phyloP scores from a whole-genome alignment of 2,797 vertebrate species.

The Leucoraja ocellata region DNA sequence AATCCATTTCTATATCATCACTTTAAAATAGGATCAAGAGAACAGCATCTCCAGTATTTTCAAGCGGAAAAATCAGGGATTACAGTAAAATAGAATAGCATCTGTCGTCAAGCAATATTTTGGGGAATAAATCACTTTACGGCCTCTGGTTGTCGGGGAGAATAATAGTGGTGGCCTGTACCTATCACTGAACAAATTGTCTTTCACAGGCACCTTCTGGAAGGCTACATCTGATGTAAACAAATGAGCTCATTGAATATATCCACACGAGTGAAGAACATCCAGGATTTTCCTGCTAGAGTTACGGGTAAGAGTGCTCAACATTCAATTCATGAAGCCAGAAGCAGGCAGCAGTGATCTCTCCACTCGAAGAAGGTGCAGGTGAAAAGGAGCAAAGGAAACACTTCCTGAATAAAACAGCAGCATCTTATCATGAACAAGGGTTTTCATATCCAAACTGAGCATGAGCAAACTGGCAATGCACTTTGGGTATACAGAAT shows the following conservation, averaged over 20 bases:
- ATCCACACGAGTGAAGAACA: conserved; percentile 1
- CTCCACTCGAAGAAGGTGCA: conserved; percentile 42
- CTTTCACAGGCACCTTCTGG: neutral
- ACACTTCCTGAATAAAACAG: conserved; percentile 47
- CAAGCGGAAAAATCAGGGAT: conserved; percentile 42
- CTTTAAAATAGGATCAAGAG: conserved; percentile 45
- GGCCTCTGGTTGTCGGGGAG: conserved; percentile 43
- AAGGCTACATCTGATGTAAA: neutral
- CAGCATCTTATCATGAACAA: conserved; percentile 52
- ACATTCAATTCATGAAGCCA: neutral
- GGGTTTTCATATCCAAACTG: conserved; percentile 48
- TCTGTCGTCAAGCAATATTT: conserved; percentile 42
- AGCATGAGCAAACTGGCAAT: conserved; percentile 62
- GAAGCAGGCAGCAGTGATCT: neutral
- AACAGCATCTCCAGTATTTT: conserved; percentile 47
- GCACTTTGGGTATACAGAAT: conserved; percentile 43
- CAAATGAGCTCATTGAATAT: conserved; percentile 10
- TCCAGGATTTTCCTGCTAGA: neutral
- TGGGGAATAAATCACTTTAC: conserved; percentile 43
- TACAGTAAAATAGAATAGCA: conserved; percentile 42
- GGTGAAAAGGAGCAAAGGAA: conserved; percentile 43
- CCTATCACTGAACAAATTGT: conserved; percentile 31
- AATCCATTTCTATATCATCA: conserved; percentile 67
- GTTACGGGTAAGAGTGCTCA: neutral
- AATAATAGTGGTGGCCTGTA: neutral